These are phyloP conservation scores for Arrhamphus sclerolepis DNA, from an alignment of 2,797 vertebrate genomes.

Conservation along the genomic window DNA sequence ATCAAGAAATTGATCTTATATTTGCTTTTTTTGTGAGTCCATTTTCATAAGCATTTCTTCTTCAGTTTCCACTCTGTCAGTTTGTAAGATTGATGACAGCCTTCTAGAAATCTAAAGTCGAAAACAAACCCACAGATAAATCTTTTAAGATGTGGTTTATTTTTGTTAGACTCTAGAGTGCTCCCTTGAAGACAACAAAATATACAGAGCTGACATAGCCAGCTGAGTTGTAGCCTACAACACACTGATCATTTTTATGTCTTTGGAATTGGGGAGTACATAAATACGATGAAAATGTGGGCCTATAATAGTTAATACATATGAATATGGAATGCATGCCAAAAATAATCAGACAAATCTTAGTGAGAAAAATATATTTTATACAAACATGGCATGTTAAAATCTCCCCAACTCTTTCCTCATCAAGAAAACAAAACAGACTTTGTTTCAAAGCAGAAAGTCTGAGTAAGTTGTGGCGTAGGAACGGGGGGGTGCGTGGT, in stretches of 20 bases:
- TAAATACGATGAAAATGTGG: slow-evolving; percentile 18
- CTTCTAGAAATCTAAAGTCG: not conserved
- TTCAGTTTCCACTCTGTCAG: not conserved
- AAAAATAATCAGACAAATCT: slow-evolving; percentile 21
- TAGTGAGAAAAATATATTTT: slow-evolving; percentile 21
- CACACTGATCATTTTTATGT: not conserved
- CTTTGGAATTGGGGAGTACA: not conserved
- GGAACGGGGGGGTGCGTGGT: no score
- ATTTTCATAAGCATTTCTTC: no score
- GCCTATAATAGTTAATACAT: no score
- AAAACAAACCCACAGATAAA: not conserved
- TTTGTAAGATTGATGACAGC: not conserved
- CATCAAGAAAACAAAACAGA: slow-evolving; percentile 25
- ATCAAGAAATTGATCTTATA: no score
- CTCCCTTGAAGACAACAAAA: not conserved
- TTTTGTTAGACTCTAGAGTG: not conserved
- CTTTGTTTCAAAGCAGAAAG: slow-evolving; percentile 57
- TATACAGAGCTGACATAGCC: not conserved
- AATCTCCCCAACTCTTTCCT: slow-evolving; percentile 45
- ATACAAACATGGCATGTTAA: slow-evolving; percentile 12
- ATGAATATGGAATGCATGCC: slow-evolving; percentile 11
- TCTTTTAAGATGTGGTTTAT: not conserved
- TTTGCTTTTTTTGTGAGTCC: no score
- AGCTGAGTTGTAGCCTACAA: not conserved
- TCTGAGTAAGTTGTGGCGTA: slow-evolving; percentile 42